Conservation (phyloP, 2,113 vertebrate species). For the Sardina pilchardus region DNA sequence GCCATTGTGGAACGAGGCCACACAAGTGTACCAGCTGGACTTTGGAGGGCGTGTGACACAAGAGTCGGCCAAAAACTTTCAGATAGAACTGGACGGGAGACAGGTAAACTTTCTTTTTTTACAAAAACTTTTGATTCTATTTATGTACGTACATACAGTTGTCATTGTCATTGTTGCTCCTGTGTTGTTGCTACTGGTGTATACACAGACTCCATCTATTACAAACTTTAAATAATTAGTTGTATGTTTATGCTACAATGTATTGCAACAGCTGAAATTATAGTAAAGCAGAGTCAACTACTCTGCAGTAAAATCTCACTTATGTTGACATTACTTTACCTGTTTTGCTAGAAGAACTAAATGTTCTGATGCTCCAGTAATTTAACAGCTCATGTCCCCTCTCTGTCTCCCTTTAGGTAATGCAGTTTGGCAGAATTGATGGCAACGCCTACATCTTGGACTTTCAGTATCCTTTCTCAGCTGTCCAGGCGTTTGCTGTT, state of each 20-base stretch:
- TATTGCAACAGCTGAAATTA: background rate
- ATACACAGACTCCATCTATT: background rate
- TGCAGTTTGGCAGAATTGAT: slow-evolving; percentile 98
- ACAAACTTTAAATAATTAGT: background rate
- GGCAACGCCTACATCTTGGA: slow-evolving; percentile 98
- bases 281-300: background rate
- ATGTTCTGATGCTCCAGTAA: background rate
- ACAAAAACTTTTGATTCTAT: background rate
- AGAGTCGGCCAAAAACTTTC: slow-evolving; percentile 98
- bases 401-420: slow-evolving; percentile 77
- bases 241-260: background rate
- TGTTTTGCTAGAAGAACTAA: background rate
- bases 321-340: background rate
- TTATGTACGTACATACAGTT: background rate
- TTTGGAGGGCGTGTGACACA: slow-evolving; percentile 97
- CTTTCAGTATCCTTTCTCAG: slow-evolving; percentile 99
- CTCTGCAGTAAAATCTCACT: background rate
- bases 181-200: background rate
- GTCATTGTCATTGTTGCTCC: background rate
- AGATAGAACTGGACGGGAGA: slow-evolving; percentile 96
- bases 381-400: background rate
- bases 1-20: slow-evolving; percentile 96
- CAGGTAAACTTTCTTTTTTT: slow-evolving; percentile 76
- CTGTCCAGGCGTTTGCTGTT: slow-evolving; percentile 97
- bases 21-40: slow-evolving; percentile 97